Percentiles rank a stretch among this genome's conserved stretches.
Evolutionary conservation across 2,797 vertebrate species (phyloP).

Genomic region (Xyrichtys novacula): DNA sequence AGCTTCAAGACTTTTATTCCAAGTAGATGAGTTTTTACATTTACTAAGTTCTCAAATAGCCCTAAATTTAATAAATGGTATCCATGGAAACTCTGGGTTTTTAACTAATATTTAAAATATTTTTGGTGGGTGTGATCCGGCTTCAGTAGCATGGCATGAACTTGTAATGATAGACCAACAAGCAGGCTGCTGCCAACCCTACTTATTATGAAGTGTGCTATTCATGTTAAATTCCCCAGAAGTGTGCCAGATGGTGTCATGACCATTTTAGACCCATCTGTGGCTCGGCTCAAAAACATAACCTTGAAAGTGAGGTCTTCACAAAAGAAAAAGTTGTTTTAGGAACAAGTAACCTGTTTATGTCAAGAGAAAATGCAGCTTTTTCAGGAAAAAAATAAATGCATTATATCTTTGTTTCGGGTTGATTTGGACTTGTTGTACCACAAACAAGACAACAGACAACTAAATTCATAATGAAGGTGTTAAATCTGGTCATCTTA

Average conservation of each 20-base stretch:
- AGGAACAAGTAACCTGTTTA: no score
- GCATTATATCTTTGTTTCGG: no score
- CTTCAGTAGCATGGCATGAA: slow-evolving; percentile 15
- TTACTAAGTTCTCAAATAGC: background rate
- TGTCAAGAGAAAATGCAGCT: background rate
- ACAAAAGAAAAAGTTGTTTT: no score
- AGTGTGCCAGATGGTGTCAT: background rate
- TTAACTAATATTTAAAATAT: background rate
- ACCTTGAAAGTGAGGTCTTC: background rate
- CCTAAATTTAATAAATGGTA: background rate
- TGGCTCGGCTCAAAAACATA: background rate
- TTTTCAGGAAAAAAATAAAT: background rate
- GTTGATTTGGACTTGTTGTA: no score
- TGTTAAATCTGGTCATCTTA: background rate
- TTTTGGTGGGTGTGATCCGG: slow-evolving; percentile 15
- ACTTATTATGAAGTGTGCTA: slow-evolving; percentile 15
- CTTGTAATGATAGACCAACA: slow-evolving; percentile 7
- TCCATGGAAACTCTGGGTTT: background rate
- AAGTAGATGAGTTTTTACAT: no score
- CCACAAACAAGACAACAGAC: slow-evolving; percentile 14
- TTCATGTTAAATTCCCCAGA: background rate
- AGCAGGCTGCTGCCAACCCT: background rate
- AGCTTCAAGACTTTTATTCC: background rate
- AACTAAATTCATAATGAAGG: background rate
- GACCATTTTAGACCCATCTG: slow-evolving; percentile 6